Evolutionary conservation across 2,797 vertebrate genomes (phyloP).

Genomic region (Astyanax mexicanus): DNA sequence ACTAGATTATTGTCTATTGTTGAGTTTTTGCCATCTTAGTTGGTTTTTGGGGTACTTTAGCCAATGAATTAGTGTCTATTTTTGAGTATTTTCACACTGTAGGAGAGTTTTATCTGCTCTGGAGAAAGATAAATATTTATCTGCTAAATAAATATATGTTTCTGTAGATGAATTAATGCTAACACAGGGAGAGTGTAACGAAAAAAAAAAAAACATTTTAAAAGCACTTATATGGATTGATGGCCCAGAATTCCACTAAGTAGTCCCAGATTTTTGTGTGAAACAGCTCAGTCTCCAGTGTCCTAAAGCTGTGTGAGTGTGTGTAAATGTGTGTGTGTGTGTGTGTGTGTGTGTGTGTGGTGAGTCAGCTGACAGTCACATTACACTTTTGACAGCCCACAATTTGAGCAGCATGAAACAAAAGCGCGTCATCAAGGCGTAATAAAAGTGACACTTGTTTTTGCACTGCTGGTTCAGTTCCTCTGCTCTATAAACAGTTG

Average conservation of each 20-base stretch:
- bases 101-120: no score
- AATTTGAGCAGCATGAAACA: conserved; percentile 1
- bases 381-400: background rate
- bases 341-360: background rate
- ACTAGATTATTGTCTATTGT: no score
- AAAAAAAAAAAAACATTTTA: no score
- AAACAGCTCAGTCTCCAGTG: background rate
- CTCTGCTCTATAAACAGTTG: background rate
- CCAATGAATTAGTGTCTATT: no score
- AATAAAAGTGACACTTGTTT: background rate
- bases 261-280: background rate
- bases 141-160: no score
- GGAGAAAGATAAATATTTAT: no score
- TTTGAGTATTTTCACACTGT: no score
- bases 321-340: background rate
- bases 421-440: background rate
- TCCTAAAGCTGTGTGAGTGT: background rate
- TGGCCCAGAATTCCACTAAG: background rate
- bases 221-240: background rate
- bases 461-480: background rate
- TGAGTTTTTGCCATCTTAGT: no score
- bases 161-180: no score
- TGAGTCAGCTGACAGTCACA: background rate
- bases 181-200: no score
- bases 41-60: no score